These are phyloP conservation scores for Entomyzon cyanotis DNA, from an alignment of 2,113 vertebrate species.

Conservation along the genomic window DNA sequence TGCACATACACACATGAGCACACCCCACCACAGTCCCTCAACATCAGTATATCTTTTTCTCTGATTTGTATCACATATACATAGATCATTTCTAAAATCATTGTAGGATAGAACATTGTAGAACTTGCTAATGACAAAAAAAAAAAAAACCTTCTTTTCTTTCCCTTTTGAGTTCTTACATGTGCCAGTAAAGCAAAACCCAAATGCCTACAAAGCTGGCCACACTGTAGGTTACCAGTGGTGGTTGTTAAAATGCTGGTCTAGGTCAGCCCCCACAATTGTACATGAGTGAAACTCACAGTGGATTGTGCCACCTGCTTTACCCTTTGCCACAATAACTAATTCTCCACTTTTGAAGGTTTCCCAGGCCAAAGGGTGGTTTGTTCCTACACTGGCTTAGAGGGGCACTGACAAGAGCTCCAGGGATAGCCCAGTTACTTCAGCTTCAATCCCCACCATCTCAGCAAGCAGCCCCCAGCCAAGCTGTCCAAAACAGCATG, in stretches of 20 bases:
- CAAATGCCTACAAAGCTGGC: not conserved
- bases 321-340: not conserved
- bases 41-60: not conserved
- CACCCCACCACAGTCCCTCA: not conserved
- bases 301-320: not conserved
- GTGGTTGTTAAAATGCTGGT: not conserved
- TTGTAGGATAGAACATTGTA: not conserved
- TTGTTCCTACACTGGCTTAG: not conserved
- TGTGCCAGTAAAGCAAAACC: not conserved
- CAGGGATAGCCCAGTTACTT: not conserved
- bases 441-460: not conserved
- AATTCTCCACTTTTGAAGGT: not conserved
- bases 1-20: rapidly evolving
- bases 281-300: not conserved
- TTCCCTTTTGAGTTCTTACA: not conserved
- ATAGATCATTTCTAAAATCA: not conserved
- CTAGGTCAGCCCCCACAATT: not conserved
- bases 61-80: not conserved
- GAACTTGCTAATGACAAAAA: not conserved
- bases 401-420: not conserved
- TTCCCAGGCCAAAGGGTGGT: not conserved
- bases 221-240: not conserved
- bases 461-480: not conserved
- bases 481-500: not conserved
- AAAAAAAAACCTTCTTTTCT: not conserved